Evolutionary conservation across 1,140 invertebrate genomes (phyloP).

Genomic region (Geopemphigus sp.): DNA sequence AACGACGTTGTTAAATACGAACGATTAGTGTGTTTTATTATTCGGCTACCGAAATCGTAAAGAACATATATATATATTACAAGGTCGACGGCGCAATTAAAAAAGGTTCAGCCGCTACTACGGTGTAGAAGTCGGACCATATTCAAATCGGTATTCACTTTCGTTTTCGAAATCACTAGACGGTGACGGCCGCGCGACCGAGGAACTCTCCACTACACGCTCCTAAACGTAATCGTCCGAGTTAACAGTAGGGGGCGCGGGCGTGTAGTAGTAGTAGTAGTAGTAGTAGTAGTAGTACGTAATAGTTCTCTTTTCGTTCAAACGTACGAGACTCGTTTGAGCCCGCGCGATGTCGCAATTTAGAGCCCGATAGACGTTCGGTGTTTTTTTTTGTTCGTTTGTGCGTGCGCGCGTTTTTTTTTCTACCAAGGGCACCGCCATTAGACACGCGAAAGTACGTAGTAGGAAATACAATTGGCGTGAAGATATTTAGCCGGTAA

Average conservation of each 20-base stretch:
- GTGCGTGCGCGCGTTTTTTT: too few relatives aligned
- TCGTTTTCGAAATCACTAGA: constrained; percentile 44
- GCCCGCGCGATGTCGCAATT: neutral
- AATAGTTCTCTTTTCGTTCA: neutral
- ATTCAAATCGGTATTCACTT: constrained; percentile 30
- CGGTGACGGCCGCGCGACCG: neutral
- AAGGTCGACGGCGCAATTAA: constrained; percentile 24
- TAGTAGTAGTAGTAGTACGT: too few relatives aligned
- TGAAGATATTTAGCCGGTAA: too few relatives aligned
- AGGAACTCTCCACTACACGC: constrained; percentile 15
- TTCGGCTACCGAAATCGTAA: neutral
- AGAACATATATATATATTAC: constrained; percentile 29
- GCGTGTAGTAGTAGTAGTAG: too few relatives aligned
- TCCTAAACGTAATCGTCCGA: neutral
- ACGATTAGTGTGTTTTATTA: neutral
- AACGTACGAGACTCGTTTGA: too few relatives aligned
- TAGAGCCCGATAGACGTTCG: too few relatives aligned
- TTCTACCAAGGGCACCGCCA: too few relatives aligned
- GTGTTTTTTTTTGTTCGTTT: too few relatives aligned
- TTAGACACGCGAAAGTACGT: too few relatives aligned
- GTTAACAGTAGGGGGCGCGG: neutral
- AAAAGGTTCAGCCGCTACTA: constrained; percentile 35
- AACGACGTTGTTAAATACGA: too few relatives aligned
- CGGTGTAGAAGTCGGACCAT: neutral
- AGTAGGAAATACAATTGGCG: too few relatives aligned